phyloP scores from a whole-genome alignment of 2,888 invertebrate species.

The Agelastica alni region DNA sequence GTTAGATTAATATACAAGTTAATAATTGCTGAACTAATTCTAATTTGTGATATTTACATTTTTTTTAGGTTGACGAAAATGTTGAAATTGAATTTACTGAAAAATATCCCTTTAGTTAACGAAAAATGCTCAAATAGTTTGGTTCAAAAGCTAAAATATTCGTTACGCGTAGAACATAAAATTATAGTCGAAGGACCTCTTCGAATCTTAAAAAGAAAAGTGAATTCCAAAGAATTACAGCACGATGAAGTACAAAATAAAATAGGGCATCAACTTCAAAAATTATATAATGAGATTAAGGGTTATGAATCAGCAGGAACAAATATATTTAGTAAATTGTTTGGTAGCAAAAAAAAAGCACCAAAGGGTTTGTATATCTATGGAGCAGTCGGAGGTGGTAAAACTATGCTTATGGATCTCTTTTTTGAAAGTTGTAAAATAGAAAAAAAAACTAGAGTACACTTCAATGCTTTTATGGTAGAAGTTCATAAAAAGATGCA shows the following conservation, averaged over 20 bases:
- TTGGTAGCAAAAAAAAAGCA: slow-evolving; percentile 50
- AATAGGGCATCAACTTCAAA: slow-evolving; percentile 70
- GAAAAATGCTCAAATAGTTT: slow-evolving; percentile 6
- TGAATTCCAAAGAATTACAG: slow-evolving; percentile 63
- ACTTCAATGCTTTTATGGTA: slow-evolving; percentile 97
- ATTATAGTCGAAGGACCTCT: slow-evolving; percentile 40
- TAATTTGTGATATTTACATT: not conserved
- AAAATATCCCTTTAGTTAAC: slow-evolving; percentile 10
- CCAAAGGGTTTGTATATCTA: slow-evolving; percentile 86
- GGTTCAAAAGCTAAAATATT: slow-evolving; percentile 26
- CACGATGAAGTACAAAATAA: slow-evolving; percentile 74
- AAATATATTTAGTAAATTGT: slow-evolving; percentile 55
- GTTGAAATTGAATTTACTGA: slow-evolving; percentile 12
- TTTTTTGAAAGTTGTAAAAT: slow-evolving; percentile 82
- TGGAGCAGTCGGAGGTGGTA: slow-evolving; percentile 93
- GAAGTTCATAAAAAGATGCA: slow-evolving; percentile 92
- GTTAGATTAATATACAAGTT: not conserved
- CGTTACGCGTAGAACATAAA: slow-evolving; percentile 30
- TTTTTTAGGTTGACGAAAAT: slow-evolving; percentile 9
- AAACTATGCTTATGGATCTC: slow-evolving; percentile 99
- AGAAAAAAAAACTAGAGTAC: slow-evolving; percentile 77
- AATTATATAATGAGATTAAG: slow-evolving; percentile 67
- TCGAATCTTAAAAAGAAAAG: slow-evolving; percentile 61
- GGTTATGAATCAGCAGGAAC: slow-evolving; percentile 62
- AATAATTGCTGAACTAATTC: no score